A percentile compares a stretch with the other conserved stretches of the same genome.
phyloP scores from a whole-genome alignment of 2,797 vertebrate genomes.

The Coracias cyanogaster region DNA sequence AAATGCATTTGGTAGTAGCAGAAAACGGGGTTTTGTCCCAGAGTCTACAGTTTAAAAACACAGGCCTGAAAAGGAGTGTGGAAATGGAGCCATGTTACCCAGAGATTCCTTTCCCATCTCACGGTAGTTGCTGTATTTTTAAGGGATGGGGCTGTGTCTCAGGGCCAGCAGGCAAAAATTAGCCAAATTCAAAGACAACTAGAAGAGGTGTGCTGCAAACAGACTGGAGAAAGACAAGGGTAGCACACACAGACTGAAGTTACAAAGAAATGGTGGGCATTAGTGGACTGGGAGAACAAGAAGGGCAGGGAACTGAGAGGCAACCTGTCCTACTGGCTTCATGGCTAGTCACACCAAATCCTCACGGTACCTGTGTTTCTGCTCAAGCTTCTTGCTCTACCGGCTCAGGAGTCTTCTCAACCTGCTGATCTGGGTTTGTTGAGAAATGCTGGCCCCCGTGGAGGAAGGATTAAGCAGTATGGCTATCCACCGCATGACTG shows the following conservation, averaged over 20 bases:
- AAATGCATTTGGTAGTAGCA: rapidly evolving
- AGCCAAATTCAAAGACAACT: not conserved
- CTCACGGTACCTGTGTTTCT: not conserved
- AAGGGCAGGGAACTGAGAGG: not conserved
- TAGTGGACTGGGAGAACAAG: rapidly evolving
- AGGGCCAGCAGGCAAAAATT: not conserved
- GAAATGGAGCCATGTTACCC: not conserved
- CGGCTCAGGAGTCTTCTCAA: not conserved
- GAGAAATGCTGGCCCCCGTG: rapidly evolving
- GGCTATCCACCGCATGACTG: rapidly evolving
- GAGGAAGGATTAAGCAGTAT: not conserved
- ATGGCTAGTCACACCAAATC: not conserved
- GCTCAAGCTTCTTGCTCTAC: not conserved
- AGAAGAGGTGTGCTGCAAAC: not conserved
- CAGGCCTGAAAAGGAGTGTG: not conserved
- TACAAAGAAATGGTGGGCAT: not conserved
- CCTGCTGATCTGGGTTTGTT: not conserved
- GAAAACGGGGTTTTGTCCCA: not conserved
- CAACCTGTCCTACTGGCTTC: rapidly evolving
- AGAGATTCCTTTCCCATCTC: not conserved
- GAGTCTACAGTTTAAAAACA: not conserved
- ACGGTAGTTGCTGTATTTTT: not conserved
- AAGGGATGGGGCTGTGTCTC: not conserved
- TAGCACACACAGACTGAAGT: not conserved
- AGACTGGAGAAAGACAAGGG: not conserved